Conservation (phyloP, 2,797 vertebrate genomes). For the Apogon talboti region DNA sequence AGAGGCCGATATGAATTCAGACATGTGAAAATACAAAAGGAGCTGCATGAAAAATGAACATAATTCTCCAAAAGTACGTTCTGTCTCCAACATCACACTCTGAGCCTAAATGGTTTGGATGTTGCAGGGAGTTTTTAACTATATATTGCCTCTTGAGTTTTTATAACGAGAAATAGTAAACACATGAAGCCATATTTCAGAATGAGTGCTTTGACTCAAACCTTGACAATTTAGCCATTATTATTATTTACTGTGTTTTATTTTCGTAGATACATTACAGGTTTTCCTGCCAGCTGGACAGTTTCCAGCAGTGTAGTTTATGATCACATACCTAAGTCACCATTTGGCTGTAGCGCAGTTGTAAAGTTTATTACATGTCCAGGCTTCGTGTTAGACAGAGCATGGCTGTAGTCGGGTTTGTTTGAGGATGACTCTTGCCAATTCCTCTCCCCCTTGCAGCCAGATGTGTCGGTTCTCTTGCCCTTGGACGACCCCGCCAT, state of each 20-base stretch:
- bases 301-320: slow-evolving; percentile 33
- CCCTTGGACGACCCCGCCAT: slow-evolving; percentile 87
- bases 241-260: slow-evolving; percentile 28
- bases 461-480: slow-evolving; percentile 88
- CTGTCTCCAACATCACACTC: slow-evolving; percentile 41
- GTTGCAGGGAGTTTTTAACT: slow-evolving; percentile 40
- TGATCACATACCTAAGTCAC: slow-evolving; percentile 15
- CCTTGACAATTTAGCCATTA: slow-evolving; percentile 26
- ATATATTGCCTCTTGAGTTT: slow-evolving; percentile 35
- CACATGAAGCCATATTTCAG: slow-evolving; percentile 31
- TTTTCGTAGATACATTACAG: slow-evolving; percentile 15
- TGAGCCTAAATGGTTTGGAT: slow-evolving; percentile 35
- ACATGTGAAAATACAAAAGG: slow-evolving; percentile 57
- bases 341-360: slow-evolving; percentile 23
- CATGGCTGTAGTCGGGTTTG: slow-evolving; percentile 38
- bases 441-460: slow-evolving; percentile 83
- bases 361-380: slow-evolving; percentile 30
- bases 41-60: slow-evolving; percentile 60
- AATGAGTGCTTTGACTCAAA: slow-evolving; percentile 29
- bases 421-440: slow-evolving; percentile 81
- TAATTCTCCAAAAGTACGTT: slow-evolving; percentile 49
- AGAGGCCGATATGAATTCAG: slow-evolving; percentile 63
- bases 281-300: slow-evolving; percentile 28
- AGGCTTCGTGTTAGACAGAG: slow-evolving; percentile 37
- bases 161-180: slow-evolving; percentile 41